Base-by-base conservation (phyloP, 2,888 invertebrate species). In the Anticlea derivata region DNA sequence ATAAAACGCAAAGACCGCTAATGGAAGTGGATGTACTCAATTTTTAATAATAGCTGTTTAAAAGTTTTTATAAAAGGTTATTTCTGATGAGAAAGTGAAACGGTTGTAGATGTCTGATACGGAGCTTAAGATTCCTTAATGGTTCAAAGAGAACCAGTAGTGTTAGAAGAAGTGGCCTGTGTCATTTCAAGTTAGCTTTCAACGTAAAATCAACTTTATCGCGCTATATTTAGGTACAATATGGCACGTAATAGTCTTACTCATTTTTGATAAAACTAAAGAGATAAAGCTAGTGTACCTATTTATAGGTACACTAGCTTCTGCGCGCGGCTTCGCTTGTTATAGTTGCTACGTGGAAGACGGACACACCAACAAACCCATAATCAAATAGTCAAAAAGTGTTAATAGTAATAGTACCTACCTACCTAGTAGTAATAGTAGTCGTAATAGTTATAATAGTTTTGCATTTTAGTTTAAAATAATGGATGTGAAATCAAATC, bases 1-100 rank as follows among this genome's bases (percentile, higher is more conserved):
- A 34, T 34, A 6, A 10, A 8, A 27, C 4, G 20, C 12, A 29
- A 23, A 35, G n/a, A 12, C 40, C 55, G 58, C 65, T 62, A 56
- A 61, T 65, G 43, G 24, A 47, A 51, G 39, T 49, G 46, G 23
- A 41, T 64, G 41, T 39, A 49, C 50, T 20, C 39, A 66, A 68
- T 68, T 66, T 30, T 11, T 11, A 0, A 63, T 57, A 49, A 37
- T 17, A 49, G 23, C 31, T 33, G 35, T 55, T 48, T 49, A 51
- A 58, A 51, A 55, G 50, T 55, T 55, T 52, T 48, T 53, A 26
- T 51, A 54, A 48, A 57, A 50, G 10, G 27, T 45, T 50, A 49
- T 49, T 34, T 41, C 26, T 45, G 41, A 27, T 8, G 22, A 40
- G 41, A 47, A 46, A 46, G 37, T 35, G 46, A 39, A 59, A 46